Conservation (phyloP, 2,113 vertebrate genomes). For the Hipposideros armiger region DNA sequence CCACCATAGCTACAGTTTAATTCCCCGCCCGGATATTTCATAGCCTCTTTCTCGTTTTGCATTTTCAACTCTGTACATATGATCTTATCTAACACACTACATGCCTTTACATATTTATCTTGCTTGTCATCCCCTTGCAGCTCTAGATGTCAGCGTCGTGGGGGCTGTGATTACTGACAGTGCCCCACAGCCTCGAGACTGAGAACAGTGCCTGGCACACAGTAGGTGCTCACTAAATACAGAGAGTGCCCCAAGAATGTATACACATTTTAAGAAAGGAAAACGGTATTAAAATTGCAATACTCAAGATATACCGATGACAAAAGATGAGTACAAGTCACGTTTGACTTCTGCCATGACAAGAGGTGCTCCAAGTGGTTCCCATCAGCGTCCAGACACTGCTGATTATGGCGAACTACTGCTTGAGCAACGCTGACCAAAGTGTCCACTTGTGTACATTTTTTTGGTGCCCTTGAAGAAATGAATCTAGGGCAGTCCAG, state of each 20-base stretch:
- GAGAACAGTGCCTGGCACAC: not conserved
- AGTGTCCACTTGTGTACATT: too few relatives aligned
- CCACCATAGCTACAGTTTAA: not conserved
- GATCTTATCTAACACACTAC: not conserved
- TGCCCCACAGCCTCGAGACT: not conserved
- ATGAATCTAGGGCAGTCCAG: not conserved
- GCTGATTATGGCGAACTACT: too few relatives aligned
- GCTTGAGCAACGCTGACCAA: too few relatives aligned
- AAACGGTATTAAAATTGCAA: too few relatives aligned
- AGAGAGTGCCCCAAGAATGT: too few relatives aligned
- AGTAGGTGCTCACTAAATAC: not conserved
- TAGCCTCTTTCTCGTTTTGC: not conserved
- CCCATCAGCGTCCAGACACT: too few relatives aligned
- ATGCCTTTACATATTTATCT: not conserved
- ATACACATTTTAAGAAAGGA: too few relatives aligned
- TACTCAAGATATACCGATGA: too few relatives aligned
- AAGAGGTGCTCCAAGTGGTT: too few relatives aligned
- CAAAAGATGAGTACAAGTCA: too few relatives aligned
- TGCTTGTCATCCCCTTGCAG: accelerated
- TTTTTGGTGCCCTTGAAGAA: not conserved
- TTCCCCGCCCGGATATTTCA: not conserved
- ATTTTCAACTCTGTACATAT: not conserved
- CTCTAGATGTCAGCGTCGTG: accelerated
- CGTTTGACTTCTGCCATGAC: too few relatives aligned
- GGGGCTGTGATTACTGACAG: not conserved